Conservation (phyloP, 2,888 invertebrate genomes). For the Eugnorisma glareosa region DNA sequence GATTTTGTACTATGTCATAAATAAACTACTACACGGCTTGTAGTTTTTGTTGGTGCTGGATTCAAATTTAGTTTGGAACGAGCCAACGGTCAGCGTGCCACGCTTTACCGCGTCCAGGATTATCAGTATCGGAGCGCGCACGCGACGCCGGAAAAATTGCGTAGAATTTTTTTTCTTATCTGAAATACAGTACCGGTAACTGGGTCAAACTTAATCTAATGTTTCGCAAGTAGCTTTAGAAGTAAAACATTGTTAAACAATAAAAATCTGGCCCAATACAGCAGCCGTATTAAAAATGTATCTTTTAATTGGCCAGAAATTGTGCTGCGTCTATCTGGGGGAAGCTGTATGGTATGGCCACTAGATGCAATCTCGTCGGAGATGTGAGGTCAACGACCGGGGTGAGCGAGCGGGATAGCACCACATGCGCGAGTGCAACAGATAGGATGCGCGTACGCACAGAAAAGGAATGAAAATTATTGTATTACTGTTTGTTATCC, state of each 20-base stretch:
- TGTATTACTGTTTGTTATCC: slow-evolving; percentile 87
- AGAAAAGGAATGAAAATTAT: slow-evolving; percentile 89
- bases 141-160: slow-evolving; percentile 73
- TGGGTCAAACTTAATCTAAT: slow-evolving; percentile 83
- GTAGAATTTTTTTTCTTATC: slow-evolving; percentile 84
- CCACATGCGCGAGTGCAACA: slow-evolving; percentile 79
- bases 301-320: slow-evolving; percentile 88
- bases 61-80: slow-evolving; percentile 81
- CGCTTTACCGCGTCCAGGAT: slow-evolving; percentile 66
- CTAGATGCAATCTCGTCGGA: slow-evolving; percentile 90
- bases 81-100: slow-evolving; percentile 81
- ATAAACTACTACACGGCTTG: slow-evolving; percentile 83
- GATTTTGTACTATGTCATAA: slow-evolving; percentile 85
- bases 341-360: slow-evolving; percentile 88
- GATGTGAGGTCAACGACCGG: slow-evolving; percentile 89
- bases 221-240: slow-evolving; percentile 74
- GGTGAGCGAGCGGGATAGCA: slow-evolving; percentile 78
- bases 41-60: slow-evolving; percentile 80
- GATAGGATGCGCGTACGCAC: slow-evolving; percentile 89
- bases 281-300: slow-evolving; percentile 73
- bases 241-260: slow-evolving; percentile 54
- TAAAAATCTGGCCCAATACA: slow-evolving; percentile 51
- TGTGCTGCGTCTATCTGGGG: slow-evolving; percentile 85
- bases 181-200: slow-evolving; percentile 70
- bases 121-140: slow-evolving; percentile 56